These are phyloP conservation scores for Notothenia rossii DNA, from an alignment of 2,113 vertebrate genomes.

Conservation along the genomic window DNA sequence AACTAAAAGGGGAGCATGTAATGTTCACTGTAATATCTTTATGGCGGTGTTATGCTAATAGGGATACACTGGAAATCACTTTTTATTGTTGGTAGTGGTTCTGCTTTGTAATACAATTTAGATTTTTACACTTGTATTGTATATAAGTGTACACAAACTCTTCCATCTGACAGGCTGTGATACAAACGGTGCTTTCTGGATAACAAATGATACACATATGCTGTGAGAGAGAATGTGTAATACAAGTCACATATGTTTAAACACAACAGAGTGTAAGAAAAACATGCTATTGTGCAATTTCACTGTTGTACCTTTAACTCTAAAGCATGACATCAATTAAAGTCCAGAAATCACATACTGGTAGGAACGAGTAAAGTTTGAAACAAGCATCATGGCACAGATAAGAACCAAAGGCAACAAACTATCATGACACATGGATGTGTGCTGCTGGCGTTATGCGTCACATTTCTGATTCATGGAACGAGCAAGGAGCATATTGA, in stretches of 20 bases:
- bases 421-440: not conserved
- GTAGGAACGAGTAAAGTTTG: not conserved
- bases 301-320: constrained; percentile 12
- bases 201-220: not conserved
- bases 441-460: constrained; percentile 33
- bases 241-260: not conserved
- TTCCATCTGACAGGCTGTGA: not conserved
- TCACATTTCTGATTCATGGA: not conserved
- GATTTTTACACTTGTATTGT: not conserved
- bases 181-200: not conserved
- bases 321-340: constrained; percentile 1
- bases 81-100: not conserved
- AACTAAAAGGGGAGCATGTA: not conserved
- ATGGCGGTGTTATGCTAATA: not conserved
- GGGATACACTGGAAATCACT: too few relatives aligned
- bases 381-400: constrained; percentile 34
- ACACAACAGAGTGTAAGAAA: constrained; percentile 15
- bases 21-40: not conserved
- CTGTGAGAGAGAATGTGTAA: not conserved
- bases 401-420: constrained; percentile 22
- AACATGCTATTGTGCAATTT: constrained; percentile 8
- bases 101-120: not conserved
- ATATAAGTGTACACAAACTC: constrained; percentile 1
- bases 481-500: not conserved
- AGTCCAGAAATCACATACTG: not conserved